Conservation (phyloP, 2,888 invertebrate species). For the Cheilosia vulpina region DNA sequence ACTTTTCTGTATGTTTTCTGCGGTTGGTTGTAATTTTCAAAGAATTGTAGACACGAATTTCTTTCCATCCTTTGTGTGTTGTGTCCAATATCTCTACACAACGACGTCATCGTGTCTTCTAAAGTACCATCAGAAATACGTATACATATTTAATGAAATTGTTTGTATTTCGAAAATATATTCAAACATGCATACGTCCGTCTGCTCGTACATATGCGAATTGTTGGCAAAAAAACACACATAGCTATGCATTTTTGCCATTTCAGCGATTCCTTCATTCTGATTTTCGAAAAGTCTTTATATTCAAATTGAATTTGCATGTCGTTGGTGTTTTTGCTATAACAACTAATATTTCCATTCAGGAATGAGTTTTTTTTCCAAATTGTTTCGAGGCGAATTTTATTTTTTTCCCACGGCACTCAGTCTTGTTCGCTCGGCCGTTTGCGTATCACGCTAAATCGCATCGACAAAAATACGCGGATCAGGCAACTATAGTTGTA, state of each 20-base stretch:
- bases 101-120: slow-evolving; percentile 30
- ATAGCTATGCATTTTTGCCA: slow-evolving; percentile 19
- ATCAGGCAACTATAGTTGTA: slow-evolving; percentile 50
- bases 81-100: slow-evolving; percentile 16
- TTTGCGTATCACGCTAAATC: slow-evolving; percentile 68
- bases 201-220: neutral
- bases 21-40: neutral
- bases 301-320: slow-evolving; percentile 32
- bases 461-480: slow-evolving; percentile 59
- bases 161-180: slow-evolving; percentile 19
- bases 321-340: slow-evolving; percentile 32
- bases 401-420: slow-evolving; percentile 68
- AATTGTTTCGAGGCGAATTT: slow-evolving; percentile 54
- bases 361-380: slow-evolving; percentile 49
- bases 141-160: slow-evolving; percentile 9
- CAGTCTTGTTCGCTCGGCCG: slow-evolving; percentile 70
- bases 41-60: neutral
- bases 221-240: slow-evolving; percentile 1
- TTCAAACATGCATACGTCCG: neutral
- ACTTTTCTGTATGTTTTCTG: neutral
- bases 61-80: slow-evolving; percentile 16
- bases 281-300: slow-evolving; percentile 24
- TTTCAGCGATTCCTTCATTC: slow-evolving; percentile 7
- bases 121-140: slow-evolving; percentile 31
- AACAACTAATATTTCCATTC: slow-evolving; percentile 58